These are phyloP conservation scores for Lepidochrysops patricia DNA, from an alignment of 2,888 invertebrate genomes.

Conservation along the genomic window DNA sequence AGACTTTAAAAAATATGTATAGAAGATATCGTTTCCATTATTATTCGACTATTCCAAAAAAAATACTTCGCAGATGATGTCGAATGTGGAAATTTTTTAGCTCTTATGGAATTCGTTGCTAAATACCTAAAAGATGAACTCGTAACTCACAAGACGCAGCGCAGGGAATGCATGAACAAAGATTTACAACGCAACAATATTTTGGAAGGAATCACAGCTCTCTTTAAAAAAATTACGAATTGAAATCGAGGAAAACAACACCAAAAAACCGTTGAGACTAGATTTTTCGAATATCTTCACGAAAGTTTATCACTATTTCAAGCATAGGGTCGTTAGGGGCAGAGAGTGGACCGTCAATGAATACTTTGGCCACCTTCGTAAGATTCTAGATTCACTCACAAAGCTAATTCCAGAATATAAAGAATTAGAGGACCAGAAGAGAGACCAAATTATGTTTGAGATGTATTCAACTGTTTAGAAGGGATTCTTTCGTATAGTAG, in stretches of 20 bases:
- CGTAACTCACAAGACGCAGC: too few species aligned
- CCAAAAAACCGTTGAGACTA: not conserved
- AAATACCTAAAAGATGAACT: slow-evolving; percentile 14
- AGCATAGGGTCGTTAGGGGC: not conserved
- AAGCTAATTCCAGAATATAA: not conserved
- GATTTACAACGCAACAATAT: not conserved
- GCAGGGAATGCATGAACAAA: too few species aligned
- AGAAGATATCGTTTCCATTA: not conserved
- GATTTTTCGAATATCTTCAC: not conserved
- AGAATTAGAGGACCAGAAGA: not conserved
- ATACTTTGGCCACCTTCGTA: not conserved
- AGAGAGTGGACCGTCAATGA: not conserved
- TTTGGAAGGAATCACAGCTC: not conserved
- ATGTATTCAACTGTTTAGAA: not conserved
- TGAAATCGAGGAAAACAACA: not conserved
- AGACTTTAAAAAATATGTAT: not conserved
- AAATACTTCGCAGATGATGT: slow-evolving; percentile 1
- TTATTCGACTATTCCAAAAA: not conserved
- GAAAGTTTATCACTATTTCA: not conserved
- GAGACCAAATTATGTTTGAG: not conserved
- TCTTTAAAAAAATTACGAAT: not conserved
- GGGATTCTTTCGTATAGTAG: not conserved
- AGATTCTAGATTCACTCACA: not conserved
- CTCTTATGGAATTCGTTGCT: slow-evolving; percentile 15
- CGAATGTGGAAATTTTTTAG: slow-evolving; percentile 9